These are phyloP conservation scores for Geococcyx californianus DNA, from an alignment of 2,113 vertebrate species.

Conservation along the genomic window DNA sequence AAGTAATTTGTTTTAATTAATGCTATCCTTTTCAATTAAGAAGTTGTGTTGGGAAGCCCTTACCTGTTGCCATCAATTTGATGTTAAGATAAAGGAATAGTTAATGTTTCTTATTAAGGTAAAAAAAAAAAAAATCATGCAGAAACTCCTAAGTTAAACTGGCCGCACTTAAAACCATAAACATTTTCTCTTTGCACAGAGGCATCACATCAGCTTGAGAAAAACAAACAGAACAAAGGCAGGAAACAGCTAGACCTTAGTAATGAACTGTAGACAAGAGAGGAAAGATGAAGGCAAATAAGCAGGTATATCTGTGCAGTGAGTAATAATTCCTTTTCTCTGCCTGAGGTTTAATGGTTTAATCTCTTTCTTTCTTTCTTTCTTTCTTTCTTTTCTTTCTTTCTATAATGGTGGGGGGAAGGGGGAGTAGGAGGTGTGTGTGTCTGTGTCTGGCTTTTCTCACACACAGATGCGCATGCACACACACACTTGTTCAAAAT, in stretches of 20 bases:
- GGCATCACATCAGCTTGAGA: neutral
- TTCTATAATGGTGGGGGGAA: neutral
- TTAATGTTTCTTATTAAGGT: neutral
- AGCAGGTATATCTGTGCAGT: neutral
- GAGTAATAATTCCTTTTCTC: neutral
- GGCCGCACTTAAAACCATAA: neutral
- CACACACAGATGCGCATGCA: neutral
- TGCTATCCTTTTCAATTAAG: neutral
- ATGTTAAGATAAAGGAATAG: neutral
- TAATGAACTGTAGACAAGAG: neutral
- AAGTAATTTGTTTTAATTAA: neutral
- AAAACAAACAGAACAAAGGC: neutral
- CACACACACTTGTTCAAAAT: neutral
- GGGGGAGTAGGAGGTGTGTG: neutral
- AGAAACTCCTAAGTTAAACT: neutral
- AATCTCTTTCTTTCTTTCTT: too few relatives aligned
- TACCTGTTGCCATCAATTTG: neutral
- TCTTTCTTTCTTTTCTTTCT: neutral
- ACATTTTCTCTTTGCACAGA: neutral
- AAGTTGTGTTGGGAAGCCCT: neutral
- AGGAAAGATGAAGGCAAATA: neutral
- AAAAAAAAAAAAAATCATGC: neutral
- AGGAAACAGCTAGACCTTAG: neutral
- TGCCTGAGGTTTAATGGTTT: conserved; percentile 22
- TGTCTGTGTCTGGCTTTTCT: neutral